Base-by-base conservation (phyloP, 2,113 vertebrate species). In the Nycticorax nycticorax region DNA sequence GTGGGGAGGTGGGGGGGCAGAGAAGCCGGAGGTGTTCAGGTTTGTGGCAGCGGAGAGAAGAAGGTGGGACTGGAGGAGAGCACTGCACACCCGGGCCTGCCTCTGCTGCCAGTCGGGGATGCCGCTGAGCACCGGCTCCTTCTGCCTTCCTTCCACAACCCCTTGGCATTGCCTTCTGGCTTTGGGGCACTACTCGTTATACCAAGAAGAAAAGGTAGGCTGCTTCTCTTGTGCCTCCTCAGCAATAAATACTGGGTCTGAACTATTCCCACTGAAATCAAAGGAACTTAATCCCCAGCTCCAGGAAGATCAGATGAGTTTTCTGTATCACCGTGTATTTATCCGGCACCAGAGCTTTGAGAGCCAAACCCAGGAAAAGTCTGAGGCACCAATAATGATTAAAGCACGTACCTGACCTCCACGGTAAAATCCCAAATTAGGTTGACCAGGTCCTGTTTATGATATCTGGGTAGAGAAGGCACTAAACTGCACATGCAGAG, bases 71-170 rank as follows among this genome's bases (percentile, higher is more conserved):
- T 5, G 48, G 39, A 30, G 56, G 4, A 21, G 6, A 8, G 20
- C 1, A 2, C 57, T 27, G 30, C 56, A 8, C 21, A 3, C 14
- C 16, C 6, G 2, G 17, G 33, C 19, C 50, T 17, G n/a, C 3
- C 56, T 18, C 28, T 9, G 43, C 50, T 12, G 41, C n/a, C 47
- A 6, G n/a, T 1, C 88, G 8, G 21, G 17, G 18, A 13, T 45
- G 18, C 28, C 0, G 6, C 39, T 1, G 4, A 37, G n/a, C 48
- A 0, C 27, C 0, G 24, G 3, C 43, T 30, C 14, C 56, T 27
- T 8, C 55, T 8, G 45, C 63, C 56, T 4, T 28, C 62, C 41
- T 14, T 5, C 45, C 45, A 4, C 6, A 9, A 3, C 15, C 52
- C 10, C 17, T n/a, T 6, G 37, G 17, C 4, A 0, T 8, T 6